Percentiles rank a stretch among this genome's conserved stretches.
Evolutionary conservation across 2,888 invertebrate genomes (phyloP).

Genomic region (Cepaea hortensis): DNA sequence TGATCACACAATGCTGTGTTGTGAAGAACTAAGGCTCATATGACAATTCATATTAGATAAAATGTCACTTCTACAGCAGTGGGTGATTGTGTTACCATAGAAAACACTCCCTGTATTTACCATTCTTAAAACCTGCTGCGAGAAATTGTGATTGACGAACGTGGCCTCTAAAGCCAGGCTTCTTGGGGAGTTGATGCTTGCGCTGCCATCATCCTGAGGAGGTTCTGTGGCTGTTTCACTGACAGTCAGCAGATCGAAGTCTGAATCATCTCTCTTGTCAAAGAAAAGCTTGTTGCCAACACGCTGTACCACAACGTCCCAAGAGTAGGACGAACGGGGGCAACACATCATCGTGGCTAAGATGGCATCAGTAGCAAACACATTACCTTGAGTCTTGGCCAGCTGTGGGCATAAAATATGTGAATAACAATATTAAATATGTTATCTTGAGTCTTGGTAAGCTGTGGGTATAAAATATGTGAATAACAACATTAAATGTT

Average conservation of each 20-base stretch:
- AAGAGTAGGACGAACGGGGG: constrained; percentile 97
- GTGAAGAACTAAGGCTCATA: too few species aligned
- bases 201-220: constrained; percentile 93
- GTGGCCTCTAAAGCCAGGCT: constrained; percentile 98
- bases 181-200: constrained; percentile 90
- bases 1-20: too few species aligned
- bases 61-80: too few species aligned
- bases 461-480: too few species aligned
- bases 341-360: constrained; percentile 99
- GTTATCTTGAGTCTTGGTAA: too few species aligned
- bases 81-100: background rate
- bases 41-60: too few species aligned
- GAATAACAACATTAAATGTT: too few species aligned
- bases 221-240: constrained; percentile 99
- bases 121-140: constrained; percentile 90
- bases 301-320: constrained; percentile 94
- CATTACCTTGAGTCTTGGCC: constrained; percentile 94
- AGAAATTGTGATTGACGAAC: constrained; percentile 99
- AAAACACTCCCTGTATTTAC: constrained; percentile 69
- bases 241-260: constrained; percentile 96
- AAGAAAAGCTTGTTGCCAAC: constrained; percentile 86
- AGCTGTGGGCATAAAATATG: constrained; percentile 76
- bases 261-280: constrained; percentile 98
- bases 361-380: constrained; percentile 98
- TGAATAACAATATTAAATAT: background rate